A percentile compares a stretch with the other conserved stretches of the same genome.
Evolutionary conservation across 2,888 invertebrate genomes (phyloP).

Genomic region (Melikaiella ostensackeni): DNA sequence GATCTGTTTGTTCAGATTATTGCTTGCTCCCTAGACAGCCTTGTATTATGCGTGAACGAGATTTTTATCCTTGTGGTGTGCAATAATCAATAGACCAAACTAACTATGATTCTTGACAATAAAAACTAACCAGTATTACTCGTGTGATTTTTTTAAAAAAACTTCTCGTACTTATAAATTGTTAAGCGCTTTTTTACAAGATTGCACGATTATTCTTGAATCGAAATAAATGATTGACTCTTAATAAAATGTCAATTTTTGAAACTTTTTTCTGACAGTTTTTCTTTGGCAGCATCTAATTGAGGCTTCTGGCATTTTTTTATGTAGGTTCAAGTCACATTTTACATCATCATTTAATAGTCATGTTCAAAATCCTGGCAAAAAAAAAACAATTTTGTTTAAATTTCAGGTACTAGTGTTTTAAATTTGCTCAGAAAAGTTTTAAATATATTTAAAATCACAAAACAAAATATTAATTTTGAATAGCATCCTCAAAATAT

Average conservation of each 20-base stretch:
- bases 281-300: neutral
- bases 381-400: too few species aligned
- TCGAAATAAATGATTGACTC: too few species aligned
- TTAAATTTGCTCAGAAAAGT: too few species aligned
- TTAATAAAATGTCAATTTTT: too few species aligned
- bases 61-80: conserved; percentile 15
- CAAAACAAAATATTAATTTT: too few species aligned
- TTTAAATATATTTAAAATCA: too few species aligned
- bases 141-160: conserved; percentile 5
- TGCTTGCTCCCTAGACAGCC: conserved; percentile 6
- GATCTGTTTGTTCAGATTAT: neutral
- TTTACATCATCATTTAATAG: neutral
- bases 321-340: neutral
- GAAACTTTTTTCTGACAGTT: neutral
- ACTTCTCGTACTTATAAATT: too few species aligned
- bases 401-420: too few species aligned
- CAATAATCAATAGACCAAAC: conserved; percentile 29
- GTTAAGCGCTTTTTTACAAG: neutral
- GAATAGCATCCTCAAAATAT: too few species aligned
- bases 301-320: neutral
- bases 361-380: neutral
- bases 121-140: conserved; percentile 6
- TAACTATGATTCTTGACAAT: conserved; percentile 5
- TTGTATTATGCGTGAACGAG: conserved; percentile 20
- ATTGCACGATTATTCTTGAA: neutral